Percentiles rank a stretch among this genome's conserved stretches.
phyloP scores from a whole-genome alignment of 2,888 invertebrate species.

The Dromius quadrimaculatus region DNA sequence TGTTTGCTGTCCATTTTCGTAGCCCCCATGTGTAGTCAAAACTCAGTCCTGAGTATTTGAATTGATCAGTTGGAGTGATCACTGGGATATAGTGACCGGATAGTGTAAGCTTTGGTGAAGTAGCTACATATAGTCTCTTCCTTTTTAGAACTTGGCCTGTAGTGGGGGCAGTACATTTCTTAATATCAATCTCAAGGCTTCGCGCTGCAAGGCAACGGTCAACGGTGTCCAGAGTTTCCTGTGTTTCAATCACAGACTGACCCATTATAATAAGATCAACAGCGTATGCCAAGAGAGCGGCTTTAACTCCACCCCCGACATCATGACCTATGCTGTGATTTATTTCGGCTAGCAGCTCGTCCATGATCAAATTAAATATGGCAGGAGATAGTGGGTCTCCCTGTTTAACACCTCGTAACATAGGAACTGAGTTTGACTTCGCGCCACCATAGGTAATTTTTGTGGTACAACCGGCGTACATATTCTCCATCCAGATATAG shows the following conservation, averaged over 20 bases:
- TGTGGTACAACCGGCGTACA: neutral
- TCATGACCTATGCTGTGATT: slow-evolving; percentile 43
- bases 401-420: slow-evolving; percentile 42
- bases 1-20: neutral
- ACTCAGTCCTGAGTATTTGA: neutral
- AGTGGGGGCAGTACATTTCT: neutral
- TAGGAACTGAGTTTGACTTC: slow-evolving; percentile 44
- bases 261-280: neutral
- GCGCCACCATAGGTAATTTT: neutral
- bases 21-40: neutral
- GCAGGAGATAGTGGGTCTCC: neutral
- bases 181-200: neutral
- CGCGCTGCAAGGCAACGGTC: neutral
- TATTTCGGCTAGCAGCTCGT: neutral
- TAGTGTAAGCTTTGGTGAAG: neutral
- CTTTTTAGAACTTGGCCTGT: neutral
- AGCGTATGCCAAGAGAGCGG: neutral
- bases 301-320: slow-evolving; percentile 42
- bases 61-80: neutral
- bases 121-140: neutral
- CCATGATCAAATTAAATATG: slow-evolving; percentile 1
- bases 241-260: neutral
- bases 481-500: neutral
- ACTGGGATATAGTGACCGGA: neutral
- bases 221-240: neutral